Base-by-base conservation (phyloP, 2,888 invertebrate genomes). In the Spodoptera exigua region DNA sequence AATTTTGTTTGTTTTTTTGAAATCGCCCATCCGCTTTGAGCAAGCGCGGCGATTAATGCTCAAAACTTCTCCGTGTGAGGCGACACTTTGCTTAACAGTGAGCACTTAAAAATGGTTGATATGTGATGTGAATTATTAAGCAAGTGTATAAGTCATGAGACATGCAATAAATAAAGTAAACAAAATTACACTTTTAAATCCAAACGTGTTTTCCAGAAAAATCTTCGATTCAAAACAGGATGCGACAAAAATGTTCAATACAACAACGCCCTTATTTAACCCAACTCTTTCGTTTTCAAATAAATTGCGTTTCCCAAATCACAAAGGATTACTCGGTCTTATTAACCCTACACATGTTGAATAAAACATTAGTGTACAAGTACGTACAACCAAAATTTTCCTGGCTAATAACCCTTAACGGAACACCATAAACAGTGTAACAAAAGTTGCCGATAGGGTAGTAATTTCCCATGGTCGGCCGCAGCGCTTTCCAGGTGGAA, bases 381-480 rank as follows among this genome's bases (percentile, higher is more conserved):
- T 27, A 27, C 27, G 27, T 27, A 27, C 27, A 27, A 27, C 27
- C 10, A 17, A 16, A 57, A 36, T n/a, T 43, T 40, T 45, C 36
- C 34, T 12, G 2, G 12, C n/a, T 13, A 51, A 44, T 52, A 51
- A 18, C 34, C 17, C 4, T 3, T 32, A 49, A 17, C 49, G 5
- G 16, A 11, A 27, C 18, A n/a, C 21, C 27, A 52, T 61, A 44
- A 34, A 61, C 46, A 45, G 4, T 37, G 12, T 11, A 36, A 49
- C 34, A 14, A 37, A 43, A 46, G 37, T 45, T 17, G 13, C 41
- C 43, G 16, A 68, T 61, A 43, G 45, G 52, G 43, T 32, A 44
- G 68, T 61, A 47, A 61, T 61, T 80, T 72, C 74, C 78, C 55
- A 53, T 49, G 36, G 36, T 37, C 53, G 18, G 53, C 62, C 55